Conservation (phyloP, 2,888 invertebrate species). For the Drosophila limbata region DNA sequence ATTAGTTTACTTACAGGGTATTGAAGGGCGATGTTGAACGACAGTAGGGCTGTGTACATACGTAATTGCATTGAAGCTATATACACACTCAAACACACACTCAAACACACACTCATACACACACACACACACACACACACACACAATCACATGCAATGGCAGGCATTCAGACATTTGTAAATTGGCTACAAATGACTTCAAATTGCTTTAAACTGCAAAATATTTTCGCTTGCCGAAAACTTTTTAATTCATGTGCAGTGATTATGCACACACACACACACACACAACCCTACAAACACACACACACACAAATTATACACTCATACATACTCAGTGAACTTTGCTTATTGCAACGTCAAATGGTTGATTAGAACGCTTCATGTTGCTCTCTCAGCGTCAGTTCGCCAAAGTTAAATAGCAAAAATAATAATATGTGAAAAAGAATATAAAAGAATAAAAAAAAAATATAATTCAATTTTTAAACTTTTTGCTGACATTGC, state of each 20-base stretch:
- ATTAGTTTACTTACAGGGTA: conserved; percentile 17
- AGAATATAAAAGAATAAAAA: too few relatives aligned
- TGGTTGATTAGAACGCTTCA: conserved; percentile 70
- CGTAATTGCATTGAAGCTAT: conserved; percentile 70
- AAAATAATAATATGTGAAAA: conserved; percentile 26
- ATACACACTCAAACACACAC: conserved; percentile 17
- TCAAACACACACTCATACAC: conserved; percentile 20
- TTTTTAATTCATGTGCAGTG: conserved; percentile 81
- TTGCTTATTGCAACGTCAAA: conserved; percentile 39
- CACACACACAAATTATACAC: not conserved
- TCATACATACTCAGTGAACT: conserved; percentile 8
- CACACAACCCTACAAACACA: conserved; percentile 15
- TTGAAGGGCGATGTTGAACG: conserved; percentile 22
- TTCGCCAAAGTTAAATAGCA: conserved; percentile 42
- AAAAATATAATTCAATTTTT: conserved; percentile 41
- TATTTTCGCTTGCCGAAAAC: conserved; percentile 73
- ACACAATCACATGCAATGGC: conserved; percentile 21
- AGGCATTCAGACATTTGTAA: conserved; percentile 67
- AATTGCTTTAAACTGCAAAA: conserved; percentile 80
- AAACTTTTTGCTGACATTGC: conserved; percentile 40
- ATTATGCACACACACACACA: conserved; percentile 57
- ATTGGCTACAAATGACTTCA: conserved; percentile 81
- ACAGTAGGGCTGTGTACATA: conserved; percentile 44
- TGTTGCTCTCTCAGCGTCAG: conserved; percentile 7
- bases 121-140: conserved; percentile 6